Base-by-base conservation (phyloP, 2,888 invertebrate genomes). In the Dilophus febrilis region DNA sequence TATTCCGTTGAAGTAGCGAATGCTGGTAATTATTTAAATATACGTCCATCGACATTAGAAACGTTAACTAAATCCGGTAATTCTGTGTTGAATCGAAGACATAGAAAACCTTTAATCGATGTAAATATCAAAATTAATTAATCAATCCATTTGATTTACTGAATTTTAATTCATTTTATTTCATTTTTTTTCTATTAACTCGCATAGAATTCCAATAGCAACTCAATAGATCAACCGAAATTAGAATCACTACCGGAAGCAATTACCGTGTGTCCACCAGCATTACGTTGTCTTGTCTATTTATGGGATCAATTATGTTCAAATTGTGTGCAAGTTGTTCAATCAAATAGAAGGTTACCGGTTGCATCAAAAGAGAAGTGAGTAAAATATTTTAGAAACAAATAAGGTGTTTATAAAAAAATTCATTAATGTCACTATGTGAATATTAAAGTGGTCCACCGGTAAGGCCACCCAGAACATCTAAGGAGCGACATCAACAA, bases 1-100 rank as follows among this genome's bases (percentile, higher is more conserved):
- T 90, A 91, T 58, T 90, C 88, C 1, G 86, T 91, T 3, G 90
- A 90, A 64, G 90, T 91, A 5, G 65, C 72, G 17, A 71, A 70
- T 53, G 70, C 72, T 6, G 73, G 74, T 52, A 78, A 75, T 49
- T 86, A 86, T 56, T 62, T 85, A 4, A 77, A 78, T 47, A 81
- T 86, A 38, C 74, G 84, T 47, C 80, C 83, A 0, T 75, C 83
- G 1, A 83, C 83, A 0, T 57, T 85, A 44, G 86, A 84, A 55
- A 73, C 77, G 0, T 61, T 84, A 36, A 80, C 80, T 2, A 72
- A 80, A 37, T 82, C 83, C 1, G 84, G 83, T 2, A 75, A 76
- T 11, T 85, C 83, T 47, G 75, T 75, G 48, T 74, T 81, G 1
- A 85, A 79, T 55, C 70, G 84, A 16, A 68, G 78, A 33, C 64